These are phyloP conservation scores for Pyrrhura leucotis DNA, from an alignment of 2,797 vertebrate species.

Conservation along the genomic window DNA sequence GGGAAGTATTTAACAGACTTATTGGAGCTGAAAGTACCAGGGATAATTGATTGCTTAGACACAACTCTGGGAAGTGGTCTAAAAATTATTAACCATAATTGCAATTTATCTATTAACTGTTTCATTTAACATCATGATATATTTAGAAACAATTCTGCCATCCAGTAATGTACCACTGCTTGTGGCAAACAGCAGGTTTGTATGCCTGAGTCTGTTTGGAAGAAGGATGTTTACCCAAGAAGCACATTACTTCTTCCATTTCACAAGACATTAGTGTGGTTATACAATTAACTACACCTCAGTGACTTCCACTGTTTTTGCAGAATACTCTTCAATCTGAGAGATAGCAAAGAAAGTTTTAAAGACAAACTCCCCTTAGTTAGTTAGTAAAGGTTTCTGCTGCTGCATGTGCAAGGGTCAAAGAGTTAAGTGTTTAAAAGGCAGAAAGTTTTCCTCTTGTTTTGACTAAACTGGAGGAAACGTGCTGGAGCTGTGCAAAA, in stretches of 20 bases:
- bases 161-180: background rate
- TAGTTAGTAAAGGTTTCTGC: conserved; percentile 17
- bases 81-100: conserved; percentile 64
- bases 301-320: conserved; percentile 44
- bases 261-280: background rate
- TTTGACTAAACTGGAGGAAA: conserved; percentile 32
- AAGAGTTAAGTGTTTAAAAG: conserved; percentile 36
- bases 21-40: conserved; percentile 37
- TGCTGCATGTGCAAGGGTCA: conserved; percentile 29
- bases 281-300: conserved; percentile 31
- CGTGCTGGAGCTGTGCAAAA: conserved; percentile 24
- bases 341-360: conserved; percentile 48
- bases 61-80: conserved; percentile 14
- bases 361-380: background rate
- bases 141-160: conserved; percentile 27
- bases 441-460: conserved; percentile 58
- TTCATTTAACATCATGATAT: background rate
- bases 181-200: background rate
- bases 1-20: conserved; percentile 15
- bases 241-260: conserved; percentile 16
- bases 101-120: conserved; percentile 37
- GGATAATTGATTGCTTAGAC: conserved; percentile 12
- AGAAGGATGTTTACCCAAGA: conserved; percentile 10
- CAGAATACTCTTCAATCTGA: conserved; percentile 47
- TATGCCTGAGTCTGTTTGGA: background rate